Evolutionary conservation across 2,113 vertebrate species (phyloP), one percentile per base, ranked within the genome.

Genomic region (Irena cyanogastra): DNA sequence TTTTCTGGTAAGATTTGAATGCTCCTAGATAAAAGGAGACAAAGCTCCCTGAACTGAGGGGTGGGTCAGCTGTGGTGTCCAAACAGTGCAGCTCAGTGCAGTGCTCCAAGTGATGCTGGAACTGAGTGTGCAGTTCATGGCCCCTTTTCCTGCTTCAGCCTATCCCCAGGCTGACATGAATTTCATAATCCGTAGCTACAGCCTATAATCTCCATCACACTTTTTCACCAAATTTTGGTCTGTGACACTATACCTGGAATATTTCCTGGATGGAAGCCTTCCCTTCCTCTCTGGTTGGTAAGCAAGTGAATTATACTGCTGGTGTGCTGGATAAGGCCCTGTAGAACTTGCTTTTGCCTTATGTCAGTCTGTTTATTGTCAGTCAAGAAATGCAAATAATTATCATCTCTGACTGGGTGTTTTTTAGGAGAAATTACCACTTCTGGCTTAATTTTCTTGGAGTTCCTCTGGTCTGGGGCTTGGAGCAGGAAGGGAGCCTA

Each of bases 1-100:
- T 12, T 37, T 37, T 15, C 31, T 75, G 42, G 1, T 44, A 33
- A 47, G 33, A 41, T 30, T 54, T 45, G 47, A 49, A 49, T 54
- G 21, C 3, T 13, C 8, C 12, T n/a, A 13, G 39, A 17, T 30
- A 12, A 47, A 41, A 74, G 31, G 35, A 54, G 30, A 12, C 22
- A 31, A 8, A 87, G 13, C n/a, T 71, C 17, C 53, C 15, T 26
- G 21, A 2, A 37, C 8, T 56, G 49, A 27, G 39, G 24, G 44
- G 3, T 22, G 13, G 16, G 6, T 47, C 22, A 70, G 47, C 26
- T 0, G 0, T 39, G 16, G 5, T 21, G 15, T 13, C 6, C 64
- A 52, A 57, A 9, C 0, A 4, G 5, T 18, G 35, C 33, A 19
- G 41, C 18, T 50, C 37, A 41, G 0, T 53, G 61, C 30, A 39